These are phyloP conservation scores for Rhombomys opimus DNA, from an alignment of 2,113 vertebrate species.

Conservation along the genomic window DNA sequence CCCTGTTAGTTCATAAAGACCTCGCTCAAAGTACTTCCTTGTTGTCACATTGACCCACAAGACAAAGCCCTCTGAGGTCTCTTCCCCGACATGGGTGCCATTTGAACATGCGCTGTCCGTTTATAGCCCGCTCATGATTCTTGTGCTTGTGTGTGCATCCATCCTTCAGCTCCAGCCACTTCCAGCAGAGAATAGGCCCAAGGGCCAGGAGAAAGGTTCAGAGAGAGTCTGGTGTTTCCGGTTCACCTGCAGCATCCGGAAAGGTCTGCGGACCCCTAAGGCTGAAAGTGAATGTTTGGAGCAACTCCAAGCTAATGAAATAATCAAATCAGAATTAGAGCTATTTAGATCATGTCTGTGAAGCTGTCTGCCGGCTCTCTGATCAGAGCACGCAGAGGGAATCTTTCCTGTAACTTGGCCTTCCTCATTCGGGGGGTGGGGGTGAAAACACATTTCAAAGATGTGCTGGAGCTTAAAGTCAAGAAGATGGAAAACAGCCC, in stretches of 20 bases:
- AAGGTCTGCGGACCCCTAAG: constrained; percentile 44
- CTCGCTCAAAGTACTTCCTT: background rate
- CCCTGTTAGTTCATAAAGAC: background rate
- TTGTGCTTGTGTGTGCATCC: background rate
- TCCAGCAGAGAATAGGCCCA: background rate
- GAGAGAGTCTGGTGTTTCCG: background rate
- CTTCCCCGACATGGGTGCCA: background rate
- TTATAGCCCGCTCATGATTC: background rate
- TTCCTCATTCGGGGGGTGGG: background rate
- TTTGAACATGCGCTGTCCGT: background rate
- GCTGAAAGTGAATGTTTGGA: constrained; percentile 8
- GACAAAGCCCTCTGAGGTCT: background rate
- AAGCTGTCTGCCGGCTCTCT: background rate
- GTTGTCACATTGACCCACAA: background rate
- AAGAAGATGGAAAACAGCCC: background rate
- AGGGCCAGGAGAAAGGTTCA: background rate
- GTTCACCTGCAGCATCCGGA: constrained; percentile 8
- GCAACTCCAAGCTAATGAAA: constrained; percentile 30
- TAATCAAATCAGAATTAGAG: constrained; percentile 50
- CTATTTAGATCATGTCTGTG: background rate
- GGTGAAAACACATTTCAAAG: background rate
- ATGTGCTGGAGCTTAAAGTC: background rate
- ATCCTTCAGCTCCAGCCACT: background rate
- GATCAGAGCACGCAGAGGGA: background rate
- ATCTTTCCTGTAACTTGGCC: background rate